Evolutionary conservation across 1,140 invertebrate species (phyloP).

Genomic region (Riptortus pedestris): DNA sequence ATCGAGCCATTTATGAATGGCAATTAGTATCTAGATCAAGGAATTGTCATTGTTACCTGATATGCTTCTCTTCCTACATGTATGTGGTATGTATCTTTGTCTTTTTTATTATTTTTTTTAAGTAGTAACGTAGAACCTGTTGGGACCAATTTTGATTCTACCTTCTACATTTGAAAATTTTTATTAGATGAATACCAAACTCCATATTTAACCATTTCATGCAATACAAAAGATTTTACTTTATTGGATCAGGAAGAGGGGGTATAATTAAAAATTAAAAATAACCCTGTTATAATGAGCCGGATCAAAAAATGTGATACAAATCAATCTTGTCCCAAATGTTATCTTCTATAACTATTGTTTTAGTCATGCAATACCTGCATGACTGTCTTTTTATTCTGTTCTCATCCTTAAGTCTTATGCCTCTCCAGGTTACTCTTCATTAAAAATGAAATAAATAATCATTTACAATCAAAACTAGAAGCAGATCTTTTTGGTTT

Average conservation of each 20-base stretch:
- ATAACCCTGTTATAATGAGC: neutral
- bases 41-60: neutral
- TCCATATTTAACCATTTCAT: neutral
- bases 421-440: too few species aligned
- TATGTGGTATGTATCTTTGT: neutral
- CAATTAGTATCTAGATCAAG: neutral
- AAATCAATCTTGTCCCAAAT: too few species aligned
- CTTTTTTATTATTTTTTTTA: neutral
- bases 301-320: too few species aligned
- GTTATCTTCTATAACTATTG: too few species aligned
- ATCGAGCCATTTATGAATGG: slow-evolving; percentile 31
- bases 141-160: neutral
- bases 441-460: too few species aligned
- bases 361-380: too few species aligned
- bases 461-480: too few species aligned
- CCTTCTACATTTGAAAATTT: neutral
- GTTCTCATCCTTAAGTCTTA: too few species aligned
- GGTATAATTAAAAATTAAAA: neutral
- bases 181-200: neutral
- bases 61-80: neutral
- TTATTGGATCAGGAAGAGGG: neutral
- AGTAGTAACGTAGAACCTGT: neutral
- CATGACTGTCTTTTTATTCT: too few species aligned
- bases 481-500: too few species aligned
- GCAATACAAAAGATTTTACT: neutral